Evolutionary conservation across 2,888 invertebrate species (phyloP).

Genomic region (Drosophila mettleri): DNA sequence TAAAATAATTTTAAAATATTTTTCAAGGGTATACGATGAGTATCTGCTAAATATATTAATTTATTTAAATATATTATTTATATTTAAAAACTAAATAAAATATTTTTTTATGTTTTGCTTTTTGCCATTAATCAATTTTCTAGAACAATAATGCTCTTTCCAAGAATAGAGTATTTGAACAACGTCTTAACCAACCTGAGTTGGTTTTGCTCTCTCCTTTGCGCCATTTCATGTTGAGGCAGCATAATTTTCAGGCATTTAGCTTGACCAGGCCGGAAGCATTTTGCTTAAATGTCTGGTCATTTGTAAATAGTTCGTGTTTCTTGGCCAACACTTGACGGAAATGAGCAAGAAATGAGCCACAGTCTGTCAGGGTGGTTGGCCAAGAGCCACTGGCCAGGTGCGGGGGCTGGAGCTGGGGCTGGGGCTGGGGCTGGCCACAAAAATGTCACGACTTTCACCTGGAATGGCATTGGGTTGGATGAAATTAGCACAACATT

Average conservation of each 20-base stretch:
- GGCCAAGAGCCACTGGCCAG: background rate
- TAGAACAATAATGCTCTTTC: no score
- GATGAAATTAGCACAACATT: constrained; percentile 80
- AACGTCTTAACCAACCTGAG: constrained; percentile 7
- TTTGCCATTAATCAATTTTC: background rate
- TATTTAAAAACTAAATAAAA: no score
- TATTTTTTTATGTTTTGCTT: no score
- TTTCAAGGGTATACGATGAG: no score
- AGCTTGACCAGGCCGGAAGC: constrained; percentile 71
- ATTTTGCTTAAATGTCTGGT: constrained; percentile 79
- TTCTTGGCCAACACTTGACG: constrained; percentile 71
- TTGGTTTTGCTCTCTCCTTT: constrained; percentile 22
- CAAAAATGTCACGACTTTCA: constrained; percentile 77
- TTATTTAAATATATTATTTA: no score
- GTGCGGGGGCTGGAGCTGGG: background rate
- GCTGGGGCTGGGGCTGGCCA: constrained; percentile 26
- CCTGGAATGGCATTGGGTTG: constrained; percentile 52
- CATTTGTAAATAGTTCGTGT: constrained; percentile 79
- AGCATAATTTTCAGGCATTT: constrained; percentile 78
- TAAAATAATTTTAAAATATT: no score
- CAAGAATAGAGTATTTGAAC: constrained; percentile 29
- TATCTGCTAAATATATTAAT: no score
- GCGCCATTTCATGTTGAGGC: constrained; percentile 66
- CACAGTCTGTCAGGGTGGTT: constrained; percentile 23
- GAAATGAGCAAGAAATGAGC: constrained; percentile 76